Base-by-base conservation (phyloP, 1,140 invertebrate genomes). In the Fopius arisanus region DNA sequence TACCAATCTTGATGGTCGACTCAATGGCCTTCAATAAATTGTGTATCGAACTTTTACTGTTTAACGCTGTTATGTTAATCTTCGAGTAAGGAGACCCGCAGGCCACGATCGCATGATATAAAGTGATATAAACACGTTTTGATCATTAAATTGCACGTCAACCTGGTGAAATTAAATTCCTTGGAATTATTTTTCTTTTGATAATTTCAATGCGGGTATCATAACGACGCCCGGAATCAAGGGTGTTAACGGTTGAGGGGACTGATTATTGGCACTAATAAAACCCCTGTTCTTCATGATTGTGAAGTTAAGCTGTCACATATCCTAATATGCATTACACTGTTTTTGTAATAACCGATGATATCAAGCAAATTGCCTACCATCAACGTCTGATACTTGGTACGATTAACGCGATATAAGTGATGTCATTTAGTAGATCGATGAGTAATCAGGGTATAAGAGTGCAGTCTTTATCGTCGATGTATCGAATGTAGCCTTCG, bases 301-400 rank as follows among this genome's bases (percentile, higher is more conserved):
- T 59, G 54, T 26, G 9, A 48, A 59, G 21, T 59, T 26, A 59
- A 59, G 54, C 23, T 59, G 54, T 59, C 54, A 59, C 23, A 59
- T 28, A 19, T 59, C 54, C 54, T 59, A 59, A 59, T 59, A 59
- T 59, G 54, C 19, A 59, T 59, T 19, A 59, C 54, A 23, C 5
- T 26, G 54, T 59, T 23, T n/a, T 26, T 59, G 54, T 28, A 26
- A 59, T 26, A 14, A 26, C 9, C 54, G 54, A 59, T 59, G 23
- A 59, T 59, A 59, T 59, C 54, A 14, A 26, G 19, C 54, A 59
- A 59, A 59, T 59, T 59, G 54, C n/a, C 23, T 59, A 59, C 54
- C 54, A 59, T 59, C 54, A 26, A 28, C 5, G 2, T 59, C 54
- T 59, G 21, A 59, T 59, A 28, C 23, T 23, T 59, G 54, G 9